These are phyloP conservation scores for Malurus melanocephalus DNA, from an alignment of 2,113 vertebrate species.

Conservation along the genomic window DNA sequence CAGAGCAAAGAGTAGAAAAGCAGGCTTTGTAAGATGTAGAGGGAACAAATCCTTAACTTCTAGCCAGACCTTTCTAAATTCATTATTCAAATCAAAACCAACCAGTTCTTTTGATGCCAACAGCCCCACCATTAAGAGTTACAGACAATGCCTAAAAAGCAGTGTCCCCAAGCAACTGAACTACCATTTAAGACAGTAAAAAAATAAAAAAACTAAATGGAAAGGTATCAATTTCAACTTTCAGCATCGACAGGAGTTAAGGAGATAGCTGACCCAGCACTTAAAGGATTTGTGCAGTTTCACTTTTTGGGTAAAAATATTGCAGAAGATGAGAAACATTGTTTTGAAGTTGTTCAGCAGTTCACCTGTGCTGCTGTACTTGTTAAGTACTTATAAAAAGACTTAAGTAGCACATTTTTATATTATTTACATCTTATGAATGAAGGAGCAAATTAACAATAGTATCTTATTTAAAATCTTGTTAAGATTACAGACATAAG, in stretches of 20 bases:
- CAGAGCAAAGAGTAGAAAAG: background rate
- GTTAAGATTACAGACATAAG: background rate
- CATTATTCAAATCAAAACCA: background rate
- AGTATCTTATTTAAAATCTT: background rate
- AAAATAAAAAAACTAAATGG: background rate
- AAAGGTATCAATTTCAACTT: background rate
- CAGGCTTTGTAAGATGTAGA: background rate
- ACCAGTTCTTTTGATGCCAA: background rate
- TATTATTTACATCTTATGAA: background rate
- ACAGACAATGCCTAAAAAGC: background rate
- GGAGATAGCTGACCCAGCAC: background rate
- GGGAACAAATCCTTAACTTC: background rate
- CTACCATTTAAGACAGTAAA: background rate
- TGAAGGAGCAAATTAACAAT: background rate
- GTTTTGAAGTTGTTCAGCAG: background rate
- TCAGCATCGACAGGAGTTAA: background rate
- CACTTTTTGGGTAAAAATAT: background rate
- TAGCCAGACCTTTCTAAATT: background rate
- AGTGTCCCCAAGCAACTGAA: background rate
- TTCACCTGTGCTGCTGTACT: background rate
- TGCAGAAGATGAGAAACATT: background rate
- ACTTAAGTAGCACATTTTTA: background rate
- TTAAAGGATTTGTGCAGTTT: background rate
- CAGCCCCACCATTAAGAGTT: background rate
- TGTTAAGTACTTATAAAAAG: background rate